Evolutionary conservation across 1,140 invertebrate species (phyloP).

Genomic region (Drosophila ercepeae): DNA sequence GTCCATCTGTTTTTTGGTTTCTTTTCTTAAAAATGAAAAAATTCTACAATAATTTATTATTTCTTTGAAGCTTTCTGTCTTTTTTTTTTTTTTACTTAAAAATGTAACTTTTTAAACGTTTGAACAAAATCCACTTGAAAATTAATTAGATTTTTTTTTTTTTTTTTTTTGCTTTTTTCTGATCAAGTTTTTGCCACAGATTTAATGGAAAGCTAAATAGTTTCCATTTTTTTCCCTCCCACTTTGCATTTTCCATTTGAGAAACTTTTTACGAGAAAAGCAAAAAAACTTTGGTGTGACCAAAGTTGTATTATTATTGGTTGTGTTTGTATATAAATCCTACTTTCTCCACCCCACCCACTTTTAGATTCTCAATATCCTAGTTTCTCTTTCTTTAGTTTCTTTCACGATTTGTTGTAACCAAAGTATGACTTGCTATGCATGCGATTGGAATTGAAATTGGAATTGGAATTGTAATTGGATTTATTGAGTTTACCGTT

Average conservation of each 20-base stretch:
- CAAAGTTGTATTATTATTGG: conserved; percentile 1
- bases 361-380: background rate
- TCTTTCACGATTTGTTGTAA: background rate
- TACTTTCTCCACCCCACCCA: no score
- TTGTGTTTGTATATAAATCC: background rate
- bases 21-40: no score
- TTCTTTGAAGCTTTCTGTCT: no score
- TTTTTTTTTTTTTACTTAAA: no score
- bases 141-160: background rate
- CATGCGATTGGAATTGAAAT: conserved; percentile 15
- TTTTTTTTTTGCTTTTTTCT: no score
- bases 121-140: background rate
- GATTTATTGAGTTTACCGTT: conserved; percentile 26
- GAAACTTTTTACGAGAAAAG: background rate
- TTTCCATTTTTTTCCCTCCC: background rate
- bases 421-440: conserved; percentile 27
- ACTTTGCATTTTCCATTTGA: background rate
- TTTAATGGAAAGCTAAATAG: background rate
- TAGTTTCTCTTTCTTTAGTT: background rate
- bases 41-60: no score
- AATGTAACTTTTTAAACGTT: background rate
- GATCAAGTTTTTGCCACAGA: background rate
- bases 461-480: no score
- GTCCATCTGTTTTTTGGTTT: no score
- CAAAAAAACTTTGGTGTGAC: background rate